Percentiles rank a stretch among this genome's conserved stretches.
phyloP scores from a whole-genome alignment of 2,113 vertebrate species.

The Rhinolophus sinicus region DNA sequence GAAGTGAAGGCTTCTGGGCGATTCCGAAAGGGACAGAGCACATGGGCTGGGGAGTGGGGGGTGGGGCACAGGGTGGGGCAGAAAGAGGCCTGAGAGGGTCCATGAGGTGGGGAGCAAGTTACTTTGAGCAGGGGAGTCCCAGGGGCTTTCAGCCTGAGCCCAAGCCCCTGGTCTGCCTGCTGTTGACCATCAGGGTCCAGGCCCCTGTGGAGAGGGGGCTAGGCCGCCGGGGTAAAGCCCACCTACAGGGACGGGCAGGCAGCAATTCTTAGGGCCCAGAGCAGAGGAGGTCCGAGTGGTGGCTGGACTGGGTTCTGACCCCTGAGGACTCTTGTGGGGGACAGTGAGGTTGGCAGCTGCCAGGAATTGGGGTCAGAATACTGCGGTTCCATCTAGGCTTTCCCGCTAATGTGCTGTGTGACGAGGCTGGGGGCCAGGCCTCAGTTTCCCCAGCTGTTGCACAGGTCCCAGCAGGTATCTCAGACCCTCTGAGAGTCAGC shows the following conservation, averaged over 20 bases:
- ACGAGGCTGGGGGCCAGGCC: background rate
- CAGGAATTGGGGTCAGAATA: background rate
- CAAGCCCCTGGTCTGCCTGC: background rate
- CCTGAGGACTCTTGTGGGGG: background rate
- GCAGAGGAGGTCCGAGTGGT: accelerated
- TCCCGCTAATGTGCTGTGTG: accelerated
- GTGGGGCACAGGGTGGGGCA: accelerated
- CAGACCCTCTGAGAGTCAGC: background rate
- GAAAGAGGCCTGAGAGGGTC: background rate
- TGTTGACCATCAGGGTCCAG: background rate
- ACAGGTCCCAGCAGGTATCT: accelerated
- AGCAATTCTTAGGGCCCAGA: background rate
- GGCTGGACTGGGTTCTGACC: background rate
- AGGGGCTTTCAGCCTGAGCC: background rate
- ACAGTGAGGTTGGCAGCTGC: background rate
- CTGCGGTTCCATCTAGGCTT: background rate
- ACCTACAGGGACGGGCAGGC: accelerated
- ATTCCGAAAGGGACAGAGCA: background rate
- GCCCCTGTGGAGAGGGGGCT: background rate
- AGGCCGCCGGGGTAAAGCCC: background rate
- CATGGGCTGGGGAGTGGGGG: accelerated
- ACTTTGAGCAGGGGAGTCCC: background rate
- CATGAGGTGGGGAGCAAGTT: background rate
- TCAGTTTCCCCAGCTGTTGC: background rate
- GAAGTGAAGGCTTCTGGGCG: no score